A percentile compares a stretch with the other conserved stretches of the same genome.
Evolutionary conservation across 2,113 vertebrate genomes (phyloP).

Genomic region (Spizaetus ornatus): DNA sequence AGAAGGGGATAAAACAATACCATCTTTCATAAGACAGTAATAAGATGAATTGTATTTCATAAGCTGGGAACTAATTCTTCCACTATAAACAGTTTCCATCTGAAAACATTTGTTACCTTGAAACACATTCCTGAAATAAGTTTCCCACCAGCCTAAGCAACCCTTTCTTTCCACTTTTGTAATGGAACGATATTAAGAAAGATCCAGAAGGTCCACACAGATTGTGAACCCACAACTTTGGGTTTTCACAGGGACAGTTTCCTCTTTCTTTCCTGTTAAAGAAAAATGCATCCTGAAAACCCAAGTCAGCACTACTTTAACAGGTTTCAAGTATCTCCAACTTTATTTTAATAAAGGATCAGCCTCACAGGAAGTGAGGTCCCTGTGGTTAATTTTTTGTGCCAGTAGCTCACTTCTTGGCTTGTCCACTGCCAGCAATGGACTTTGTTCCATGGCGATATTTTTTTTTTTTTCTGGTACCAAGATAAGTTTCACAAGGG

Average conservation of each 20-base stretch:
- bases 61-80: neutral
- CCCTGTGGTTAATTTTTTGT: conserved; percentile 15
- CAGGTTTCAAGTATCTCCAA: conserved; percentile 43
- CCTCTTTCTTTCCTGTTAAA: neutral
- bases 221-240: neutral
- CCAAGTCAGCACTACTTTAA: neutral
- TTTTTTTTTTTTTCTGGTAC: neutral
- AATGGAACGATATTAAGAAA: neutral
- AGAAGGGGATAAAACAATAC: neutral
- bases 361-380: conserved; percentile 34
- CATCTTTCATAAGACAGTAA: neutral
- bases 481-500: neutral
- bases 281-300: neutral
- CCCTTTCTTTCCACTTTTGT: neutral
- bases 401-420: conserved; percentile 30
- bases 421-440: conserved; percentile 74
- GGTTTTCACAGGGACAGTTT: neutral
- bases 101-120: neutral
- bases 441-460: conserved; percentile 59
- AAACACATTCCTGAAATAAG: neutral
- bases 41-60: neutral
- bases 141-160: neutral
- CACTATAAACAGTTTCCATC: neutral
- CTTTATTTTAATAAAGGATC: conserved; percentile 65
- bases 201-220: neutral